These are phyloP conservation scores for Trissonchulus sp. DNA, from an alignment of 2,888 invertebrate genomes.

Conservation along the genomic window DNA sequence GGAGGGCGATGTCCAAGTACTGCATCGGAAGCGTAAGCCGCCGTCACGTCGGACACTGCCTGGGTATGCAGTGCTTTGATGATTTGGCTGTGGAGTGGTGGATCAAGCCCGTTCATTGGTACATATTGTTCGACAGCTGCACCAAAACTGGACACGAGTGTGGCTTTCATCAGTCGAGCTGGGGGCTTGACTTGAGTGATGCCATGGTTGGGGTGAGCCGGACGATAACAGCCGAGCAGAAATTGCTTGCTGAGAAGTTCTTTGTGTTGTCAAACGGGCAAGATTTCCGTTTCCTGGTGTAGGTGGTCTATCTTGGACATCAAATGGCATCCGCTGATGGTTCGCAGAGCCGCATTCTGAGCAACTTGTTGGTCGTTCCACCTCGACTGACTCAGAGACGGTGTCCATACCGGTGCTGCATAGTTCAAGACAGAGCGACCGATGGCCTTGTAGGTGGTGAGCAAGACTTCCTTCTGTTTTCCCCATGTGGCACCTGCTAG, in stretches of 20 bases:
- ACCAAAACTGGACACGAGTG: not conserved
- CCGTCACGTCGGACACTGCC: not conserved
- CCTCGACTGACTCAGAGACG: not conserved
- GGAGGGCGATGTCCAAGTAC: not conserved
- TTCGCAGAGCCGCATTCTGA: constrained; percentile 1
- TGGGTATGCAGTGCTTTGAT: not conserved
- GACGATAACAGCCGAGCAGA: not conserved
- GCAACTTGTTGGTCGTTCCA: not conserved
- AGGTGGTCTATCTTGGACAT: not conserved
- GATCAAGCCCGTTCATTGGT: not conserved
- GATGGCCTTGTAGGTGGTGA: constrained; percentile 3
- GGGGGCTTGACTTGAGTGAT: not conserved
- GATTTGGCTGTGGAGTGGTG: not conserved
- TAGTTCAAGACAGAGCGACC: not conserved
- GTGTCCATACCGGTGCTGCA: not conserved
- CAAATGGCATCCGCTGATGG: constrained; percentile 1
- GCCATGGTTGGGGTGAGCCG: not conserved
- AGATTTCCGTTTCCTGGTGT: constrained; percentile 13
- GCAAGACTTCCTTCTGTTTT: not conserved
- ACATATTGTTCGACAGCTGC: not conserved
- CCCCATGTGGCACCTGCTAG: constrained; percentile 5
- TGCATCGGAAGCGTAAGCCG: not conserved
- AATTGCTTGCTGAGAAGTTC: not conserved
- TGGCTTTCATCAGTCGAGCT: too few species aligned
- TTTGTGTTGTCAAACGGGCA: not conserved